Percentiles rank a stretch among this genome's conserved stretches.
Evolutionary conservation across 2,888 invertebrate species (phyloP).

Genomic region (Netelia fuscicornis): DNA sequence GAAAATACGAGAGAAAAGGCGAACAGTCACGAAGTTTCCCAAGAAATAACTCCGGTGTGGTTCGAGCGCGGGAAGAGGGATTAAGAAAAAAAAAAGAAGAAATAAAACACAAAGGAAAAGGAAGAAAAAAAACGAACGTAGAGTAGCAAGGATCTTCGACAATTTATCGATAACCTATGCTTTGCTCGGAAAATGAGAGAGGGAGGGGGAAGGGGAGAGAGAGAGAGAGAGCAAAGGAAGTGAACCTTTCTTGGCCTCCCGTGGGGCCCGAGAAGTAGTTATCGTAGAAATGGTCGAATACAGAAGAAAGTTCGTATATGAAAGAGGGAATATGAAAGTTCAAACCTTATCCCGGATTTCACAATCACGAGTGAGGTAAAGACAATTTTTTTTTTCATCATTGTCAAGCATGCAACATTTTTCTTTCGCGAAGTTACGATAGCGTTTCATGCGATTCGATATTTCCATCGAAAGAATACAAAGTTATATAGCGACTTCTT

Average conservation of each 20-base stretch:
- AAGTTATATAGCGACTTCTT: no score
- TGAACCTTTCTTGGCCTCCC: slow-evolving; percentile 43
- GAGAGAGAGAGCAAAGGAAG: slow-evolving; percentile 6
- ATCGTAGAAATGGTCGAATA: slow-evolving; percentile 46
- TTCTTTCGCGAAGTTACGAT: no score
- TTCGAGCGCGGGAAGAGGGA: slow-evolving; percentile 28
- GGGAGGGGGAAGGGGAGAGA: neutral
- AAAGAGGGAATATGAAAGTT: slow-evolving; percentile 7
- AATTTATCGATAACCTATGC: slow-evolving; percentile 65
- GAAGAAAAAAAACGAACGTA: neutral
- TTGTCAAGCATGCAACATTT: neutral
- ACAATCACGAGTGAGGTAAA: neutral
- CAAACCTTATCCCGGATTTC: neutral
- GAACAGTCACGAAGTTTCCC: slow-evolving; percentile 26
- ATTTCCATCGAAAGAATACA: no score
- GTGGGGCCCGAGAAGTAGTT: slow-evolving; percentile 41
- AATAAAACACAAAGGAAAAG: neutral
- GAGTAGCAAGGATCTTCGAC: slow-evolving; percentile 53
- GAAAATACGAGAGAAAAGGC: slow-evolving; percentile 34
- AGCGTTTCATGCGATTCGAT: no score
- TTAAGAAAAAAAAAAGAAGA: slow-evolving; percentile 45
- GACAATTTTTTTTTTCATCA: neutral
- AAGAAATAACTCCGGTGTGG: slow-evolving; percentile 49
- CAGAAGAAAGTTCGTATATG: slow-evolving; percentile 27
- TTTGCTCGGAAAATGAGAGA: slow-evolving; percentile 23